phyloP scores from a whole-genome alignment of 2,113 vertebrate species.

The Petromus typicus region DNA sequence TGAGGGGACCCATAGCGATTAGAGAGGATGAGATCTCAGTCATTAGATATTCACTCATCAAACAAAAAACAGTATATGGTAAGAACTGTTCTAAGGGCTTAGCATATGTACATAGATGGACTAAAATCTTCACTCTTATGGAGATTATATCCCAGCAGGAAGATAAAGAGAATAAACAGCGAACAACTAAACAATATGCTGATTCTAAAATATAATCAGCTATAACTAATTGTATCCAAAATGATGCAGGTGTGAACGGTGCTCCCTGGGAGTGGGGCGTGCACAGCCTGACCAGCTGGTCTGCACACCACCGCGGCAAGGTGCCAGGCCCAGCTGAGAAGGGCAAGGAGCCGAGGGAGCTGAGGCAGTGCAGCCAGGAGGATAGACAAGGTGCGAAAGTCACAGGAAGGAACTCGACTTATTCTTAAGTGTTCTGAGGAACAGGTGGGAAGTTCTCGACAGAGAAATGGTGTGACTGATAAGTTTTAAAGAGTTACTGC shows the following conservation, averaged over 20 bases:
- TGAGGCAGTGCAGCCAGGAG: neutral
- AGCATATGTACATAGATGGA: neutral
- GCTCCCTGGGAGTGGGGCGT: neutral
- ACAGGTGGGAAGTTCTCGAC: neutral
- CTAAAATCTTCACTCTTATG: neutral
- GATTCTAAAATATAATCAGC: neutral
- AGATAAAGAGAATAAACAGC: neutral
- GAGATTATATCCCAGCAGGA: neutral
- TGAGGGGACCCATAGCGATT: neutral
- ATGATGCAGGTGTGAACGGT: neutral
- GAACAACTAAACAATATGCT: neutral
- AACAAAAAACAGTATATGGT: too few species aligned
- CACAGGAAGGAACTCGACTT: neutral
- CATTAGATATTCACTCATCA: neutral
- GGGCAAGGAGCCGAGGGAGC: neutral
- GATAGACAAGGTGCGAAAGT: neutral
- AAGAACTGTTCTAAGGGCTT: neutral
- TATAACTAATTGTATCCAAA: neutral
- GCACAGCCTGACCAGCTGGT: neutral
- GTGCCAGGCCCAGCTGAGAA: neutral
- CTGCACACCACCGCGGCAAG: neutral
- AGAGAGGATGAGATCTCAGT: neutral
- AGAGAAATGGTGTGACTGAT: neutral
- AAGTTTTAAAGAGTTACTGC: neutral
- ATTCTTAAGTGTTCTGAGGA: neutral